Percentiles rank a stretch among this genome's conserved stretches.
phyloP scores from a whole-genome alignment of 2,113 vertebrate species.

The Myotis lucifugus region DNA sequence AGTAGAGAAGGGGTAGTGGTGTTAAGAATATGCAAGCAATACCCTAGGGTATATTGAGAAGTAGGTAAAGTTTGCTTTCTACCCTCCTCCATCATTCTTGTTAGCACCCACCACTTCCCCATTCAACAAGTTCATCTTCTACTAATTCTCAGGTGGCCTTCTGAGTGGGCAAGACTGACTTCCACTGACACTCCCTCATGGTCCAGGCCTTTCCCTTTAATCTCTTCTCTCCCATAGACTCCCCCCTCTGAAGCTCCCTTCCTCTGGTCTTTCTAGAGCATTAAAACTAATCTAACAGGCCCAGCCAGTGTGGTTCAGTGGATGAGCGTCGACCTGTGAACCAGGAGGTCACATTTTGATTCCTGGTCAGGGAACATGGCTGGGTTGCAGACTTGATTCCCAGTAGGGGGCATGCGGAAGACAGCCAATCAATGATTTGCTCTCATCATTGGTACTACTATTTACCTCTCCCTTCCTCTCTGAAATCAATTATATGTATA shows the following conservation, averaged over 20 bases:
- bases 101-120: background rate
- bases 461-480: no score
- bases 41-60: background rate
- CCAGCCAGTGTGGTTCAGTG: no score
- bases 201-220: background rate
- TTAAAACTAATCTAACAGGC: background rate
- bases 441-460: no score
- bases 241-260: background rate
- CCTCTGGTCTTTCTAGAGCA: background rate
- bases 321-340: no score
- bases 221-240: background rate
- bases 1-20: background rate
- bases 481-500: no score
- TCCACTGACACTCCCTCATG: background rate
- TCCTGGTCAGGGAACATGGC: no score
- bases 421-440: no score
- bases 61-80: background rate
- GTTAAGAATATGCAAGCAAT: background rate
- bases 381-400: no score
- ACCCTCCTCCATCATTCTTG: background rate
- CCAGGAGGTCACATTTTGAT: no score
- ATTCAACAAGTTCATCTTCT: background rate
- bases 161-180: no score
- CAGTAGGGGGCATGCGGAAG: no score
- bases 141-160: background rate